Conservation (phyloP, 2,113 vertebrate species). For the Cnemophilus loriae region DNA sequence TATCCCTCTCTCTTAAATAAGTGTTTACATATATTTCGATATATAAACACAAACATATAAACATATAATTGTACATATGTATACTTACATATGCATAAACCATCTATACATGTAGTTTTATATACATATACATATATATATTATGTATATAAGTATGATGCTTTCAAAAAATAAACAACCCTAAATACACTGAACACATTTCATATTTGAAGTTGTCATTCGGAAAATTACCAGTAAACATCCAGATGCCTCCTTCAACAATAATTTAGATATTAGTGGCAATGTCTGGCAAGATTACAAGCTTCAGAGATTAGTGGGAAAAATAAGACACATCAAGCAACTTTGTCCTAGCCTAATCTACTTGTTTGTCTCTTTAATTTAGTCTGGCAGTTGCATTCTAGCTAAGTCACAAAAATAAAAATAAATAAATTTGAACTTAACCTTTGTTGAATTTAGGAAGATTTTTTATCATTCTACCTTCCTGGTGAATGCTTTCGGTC, state of each 20-base stretch:
- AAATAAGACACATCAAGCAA: neutral
- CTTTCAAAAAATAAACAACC: neutral
- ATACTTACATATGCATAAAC: neutral
- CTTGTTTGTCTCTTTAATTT: neutral
- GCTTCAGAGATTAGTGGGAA: neutral
- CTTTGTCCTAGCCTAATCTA: neutral
- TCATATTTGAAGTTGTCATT: neutral
- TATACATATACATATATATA: neutral
- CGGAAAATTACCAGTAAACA: neutral
- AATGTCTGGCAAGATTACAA: neutral
- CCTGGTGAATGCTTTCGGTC: neutral
- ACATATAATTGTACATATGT: neutral
- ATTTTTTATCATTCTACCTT: neutral
- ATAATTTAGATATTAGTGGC: neutral
- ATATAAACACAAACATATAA: neutral
- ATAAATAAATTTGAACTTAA: neutral
- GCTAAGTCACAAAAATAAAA: neutral
- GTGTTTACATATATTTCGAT: neutral
- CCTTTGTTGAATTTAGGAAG: neutral
- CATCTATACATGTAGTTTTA: neutral
- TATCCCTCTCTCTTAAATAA: neutral
- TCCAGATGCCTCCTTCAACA: neutral
- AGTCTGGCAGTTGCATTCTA: neutral
- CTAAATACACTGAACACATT: neutral
- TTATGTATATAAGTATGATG: neutral